These are phyloP conservation scores for Tridacna crocea DNA, from an alignment of 2,888 invertebrate genomes.

Conservation along the genomic window DNA sequence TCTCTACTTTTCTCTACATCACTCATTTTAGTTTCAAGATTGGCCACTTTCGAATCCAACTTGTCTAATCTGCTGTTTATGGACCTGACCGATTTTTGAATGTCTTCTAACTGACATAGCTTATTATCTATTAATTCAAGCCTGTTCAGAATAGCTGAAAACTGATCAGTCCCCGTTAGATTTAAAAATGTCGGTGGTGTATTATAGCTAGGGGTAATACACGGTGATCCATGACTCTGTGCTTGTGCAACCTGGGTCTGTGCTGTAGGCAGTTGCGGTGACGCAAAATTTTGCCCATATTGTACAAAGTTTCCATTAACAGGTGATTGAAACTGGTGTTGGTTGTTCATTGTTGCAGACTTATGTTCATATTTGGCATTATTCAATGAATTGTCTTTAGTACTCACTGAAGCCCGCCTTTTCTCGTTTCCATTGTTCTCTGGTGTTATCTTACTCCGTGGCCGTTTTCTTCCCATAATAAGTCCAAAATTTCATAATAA, in stretches of 20 bases:
- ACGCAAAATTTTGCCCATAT: background rate
- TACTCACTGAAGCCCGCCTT: background rate
- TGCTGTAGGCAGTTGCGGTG: background rate
- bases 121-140: background rate
- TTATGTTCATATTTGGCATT: background rate
- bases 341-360: background rate
- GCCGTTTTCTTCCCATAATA: background rate
- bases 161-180: background rate
- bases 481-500: background rate
- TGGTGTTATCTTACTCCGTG: background rate
- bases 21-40: background rate
- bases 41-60: background rate
- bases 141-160: background rate
- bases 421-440: background rate
- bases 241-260: background rate
- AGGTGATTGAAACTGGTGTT: background rate
- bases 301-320: background rate
- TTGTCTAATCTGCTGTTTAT: background rate
- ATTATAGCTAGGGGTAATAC: background rate
- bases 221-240: background rate
- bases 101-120: background rate
- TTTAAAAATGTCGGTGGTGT: background rate
- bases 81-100: background rate
- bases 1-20: background rate
- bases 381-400: background rate